Conservation (phyloP, 2,888 invertebrate species). For the Dromius quadrimaculatus region DNA sequence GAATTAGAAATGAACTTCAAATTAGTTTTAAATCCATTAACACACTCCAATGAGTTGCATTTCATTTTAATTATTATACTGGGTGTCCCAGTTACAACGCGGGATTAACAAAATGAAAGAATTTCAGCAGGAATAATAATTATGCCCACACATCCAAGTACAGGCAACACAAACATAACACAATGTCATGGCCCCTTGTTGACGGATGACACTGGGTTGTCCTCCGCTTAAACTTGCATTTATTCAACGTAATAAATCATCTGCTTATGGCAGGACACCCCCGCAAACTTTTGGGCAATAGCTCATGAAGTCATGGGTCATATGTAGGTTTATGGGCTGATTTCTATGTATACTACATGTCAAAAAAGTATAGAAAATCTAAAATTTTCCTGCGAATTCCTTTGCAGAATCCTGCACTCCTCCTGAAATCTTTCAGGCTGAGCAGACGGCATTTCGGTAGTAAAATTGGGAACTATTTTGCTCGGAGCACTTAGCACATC, state of each 20-base stretch:
- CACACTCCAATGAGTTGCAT: too few relatives aligned
- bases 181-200: slow-evolving; percentile 2
- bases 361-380: not conserved
- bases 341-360: not conserved
- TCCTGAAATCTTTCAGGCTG: slow-evolving; percentile 12
- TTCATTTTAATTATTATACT: too few relatives aligned
- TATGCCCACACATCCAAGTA: too few relatives aligned
- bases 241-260: slow-evolving; percentile 42
- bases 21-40: slow-evolving; percentile 21
- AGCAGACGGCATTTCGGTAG: slow-evolving; percentile 29
- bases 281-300: slow-evolving; percentile 1
- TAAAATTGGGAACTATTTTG: slow-evolving; percentile 29
- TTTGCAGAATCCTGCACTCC: slow-evolving; percentile 17
- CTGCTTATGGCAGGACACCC: slow-evolving; percentile 42
- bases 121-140: too few relatives aligned
- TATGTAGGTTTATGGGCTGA: not conserved
- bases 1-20: slow-evolving; percentile 25
- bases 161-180: slow-evolving; percentile 15
- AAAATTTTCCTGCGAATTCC: not conserved
- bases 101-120: too few relatives aligned
- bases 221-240: slow-evolving; percentile 42
- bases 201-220: slow-evolving; percentile 33
- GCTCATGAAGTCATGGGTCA: not conserved
- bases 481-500: slow-evolving; percentile 32
- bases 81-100: too few relatives aligned